These are phyloP conservation scores for Eumerus sabulonum DNA, from an alignment of 2,888 invertebrate species.

Conservation along the genomic window DNA sequence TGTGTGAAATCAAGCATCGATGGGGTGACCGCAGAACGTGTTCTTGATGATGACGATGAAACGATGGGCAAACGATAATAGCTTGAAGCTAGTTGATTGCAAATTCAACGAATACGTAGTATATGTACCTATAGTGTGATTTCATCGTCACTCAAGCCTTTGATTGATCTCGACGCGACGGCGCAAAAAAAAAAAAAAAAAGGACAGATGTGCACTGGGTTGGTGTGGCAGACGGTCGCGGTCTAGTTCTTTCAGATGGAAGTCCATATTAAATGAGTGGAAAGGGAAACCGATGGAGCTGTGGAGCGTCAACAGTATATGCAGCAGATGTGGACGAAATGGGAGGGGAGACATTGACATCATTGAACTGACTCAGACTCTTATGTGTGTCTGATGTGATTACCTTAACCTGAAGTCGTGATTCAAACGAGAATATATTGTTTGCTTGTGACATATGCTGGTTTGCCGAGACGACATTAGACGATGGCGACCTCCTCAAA, in stretches of 20 bases:
- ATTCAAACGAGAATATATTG: no score
- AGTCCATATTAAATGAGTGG: constrained; percentile 19
- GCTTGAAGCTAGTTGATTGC: constrained; percentile 20
- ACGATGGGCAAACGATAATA: background rate
- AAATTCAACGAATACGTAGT: constrained; percentile 22
- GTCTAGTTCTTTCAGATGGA: constrained; percentile 40
- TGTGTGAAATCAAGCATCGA: constrained; percentile 42
- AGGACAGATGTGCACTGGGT: background rate
- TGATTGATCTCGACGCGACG: constrained; percentile 20
- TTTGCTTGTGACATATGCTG: no score
- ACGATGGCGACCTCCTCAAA: no score
- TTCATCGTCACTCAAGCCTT: constrained; percentile 20
- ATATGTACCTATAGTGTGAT: constrained; percentile 20
- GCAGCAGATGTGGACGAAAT: no score
- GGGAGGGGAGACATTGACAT: background rate
- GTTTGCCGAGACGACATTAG: no score
- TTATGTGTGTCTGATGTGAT: no score
- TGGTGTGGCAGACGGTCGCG: constrained; percentile 8
- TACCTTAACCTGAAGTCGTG: no score
- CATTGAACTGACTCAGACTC: no score
- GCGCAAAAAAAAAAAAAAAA: background rate
- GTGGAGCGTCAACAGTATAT: constrained; percentile 37
- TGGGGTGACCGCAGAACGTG: constrained; percentile 22
- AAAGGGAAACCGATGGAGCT: constrained; percentile 25
- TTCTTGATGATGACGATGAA: background rate